phyloP scores from a whole-genome alignment of 2,113 vertebrate species.

The Haemorhous mexicanus region DNA sequence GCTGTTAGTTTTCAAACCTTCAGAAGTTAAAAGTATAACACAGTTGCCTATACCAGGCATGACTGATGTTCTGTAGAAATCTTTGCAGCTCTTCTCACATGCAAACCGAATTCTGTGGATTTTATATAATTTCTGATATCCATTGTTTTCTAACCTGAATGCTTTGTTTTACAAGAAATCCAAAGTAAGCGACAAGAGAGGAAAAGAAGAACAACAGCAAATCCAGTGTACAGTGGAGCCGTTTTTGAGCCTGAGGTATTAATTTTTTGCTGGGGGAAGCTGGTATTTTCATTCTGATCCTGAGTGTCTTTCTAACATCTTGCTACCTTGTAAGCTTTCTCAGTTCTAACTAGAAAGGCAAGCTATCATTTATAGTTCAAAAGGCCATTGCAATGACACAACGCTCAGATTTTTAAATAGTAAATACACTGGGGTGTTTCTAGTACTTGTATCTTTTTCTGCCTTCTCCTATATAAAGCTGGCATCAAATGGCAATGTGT shows the following conservation, averaged over 20 bases:
- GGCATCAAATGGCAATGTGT: neutral
- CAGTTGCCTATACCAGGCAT: neutral
- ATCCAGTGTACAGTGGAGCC: conserved; percentile 96
- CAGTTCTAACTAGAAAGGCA: neutral
- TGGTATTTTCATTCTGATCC: neutral
- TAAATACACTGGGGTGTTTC: neutral
- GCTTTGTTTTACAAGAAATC: conserved; percentile 84
- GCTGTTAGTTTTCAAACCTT: conserved; percentile 1
- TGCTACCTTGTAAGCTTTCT: neutral
- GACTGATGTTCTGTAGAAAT: neutral
- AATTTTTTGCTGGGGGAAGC: neutral
- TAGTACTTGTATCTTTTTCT: neutral
- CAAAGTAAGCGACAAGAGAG: conserved; percentile 97
- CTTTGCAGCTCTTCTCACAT: neutral
- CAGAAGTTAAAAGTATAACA: neutral
- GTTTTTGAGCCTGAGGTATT: conserved; percentile 97
- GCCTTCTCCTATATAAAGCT: neutral
- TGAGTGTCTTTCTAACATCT: neutral
- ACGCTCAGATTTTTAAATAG: neutral
- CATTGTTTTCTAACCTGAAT: conserved; percentile 40
- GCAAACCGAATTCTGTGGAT: neutral
- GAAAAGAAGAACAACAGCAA: conserved; percentile 97
- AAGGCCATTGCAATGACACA: neutral
- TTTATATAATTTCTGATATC: neutral
- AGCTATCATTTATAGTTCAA: neutral